Base-by-base conservation (phyloP, 1,140 invertebrate species). In the Sycobia sp. region DNA sequence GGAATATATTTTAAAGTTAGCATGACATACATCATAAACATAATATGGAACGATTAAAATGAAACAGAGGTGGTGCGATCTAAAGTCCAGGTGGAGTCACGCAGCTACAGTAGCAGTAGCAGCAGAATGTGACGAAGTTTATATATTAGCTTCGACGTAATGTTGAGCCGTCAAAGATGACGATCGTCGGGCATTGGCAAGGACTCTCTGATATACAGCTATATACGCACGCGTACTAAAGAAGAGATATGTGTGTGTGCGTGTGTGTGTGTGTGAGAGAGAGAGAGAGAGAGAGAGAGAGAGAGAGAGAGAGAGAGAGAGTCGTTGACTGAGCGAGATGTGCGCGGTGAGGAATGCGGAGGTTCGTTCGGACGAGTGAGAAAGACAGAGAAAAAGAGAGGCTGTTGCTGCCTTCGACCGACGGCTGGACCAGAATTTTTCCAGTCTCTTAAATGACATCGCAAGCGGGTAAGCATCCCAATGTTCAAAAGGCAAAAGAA, bases 271-370 rank as follows among this genome's bases (percentile, higher is more conserved):
- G 27, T 36, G 14, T 5, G 32, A 2, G 14, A 49, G 3, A 5
- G 25, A 59, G 46, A 25, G n/a, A n/a, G n/a, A n/a, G n/a, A n/a
- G n/a, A n/a, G n/a, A n/a, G n/a, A n/a, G n/a, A n/a, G n/a, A n/a
- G n/a, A n/a, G n/a, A 38, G 64, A 53, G 57, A 57, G 62, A 72
- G 27, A 54, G 62, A 61, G 63, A 69, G 43, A 36, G n/a, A 32
- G 23, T 57, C 51, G 34, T 63, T 44, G 44, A 63, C 43, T 43
- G 36, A 46, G 8, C 53, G 41, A 58, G 46, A 62, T 39, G n/a
- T n/a, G 38, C 57, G 46, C 25, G 43, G 16, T 8, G 58, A 34
- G 50, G 43, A 69, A 65, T 61, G 46, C 58, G 34, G 41, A 49
- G 58, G 27, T 55, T 55, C 39, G 14, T 50, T 16, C 39, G 16